Base-by-base conservation (phyloP, 2,113 vertebrate genomes). In the Mola mola region DNA sequence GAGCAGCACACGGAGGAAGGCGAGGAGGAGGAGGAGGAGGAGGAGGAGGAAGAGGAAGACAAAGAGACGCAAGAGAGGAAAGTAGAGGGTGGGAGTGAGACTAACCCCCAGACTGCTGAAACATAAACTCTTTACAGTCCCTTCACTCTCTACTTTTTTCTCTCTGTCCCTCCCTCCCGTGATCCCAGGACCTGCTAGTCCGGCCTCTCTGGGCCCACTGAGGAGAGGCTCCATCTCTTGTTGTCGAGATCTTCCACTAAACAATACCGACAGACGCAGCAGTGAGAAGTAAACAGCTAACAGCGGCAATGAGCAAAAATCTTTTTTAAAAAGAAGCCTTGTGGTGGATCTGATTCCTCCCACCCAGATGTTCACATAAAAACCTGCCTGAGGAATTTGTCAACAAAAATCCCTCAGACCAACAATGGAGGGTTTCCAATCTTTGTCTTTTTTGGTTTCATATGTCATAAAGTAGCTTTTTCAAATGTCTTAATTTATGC, bases 1-100 rank as follows among this genome's bases (percentile, higher is more conserved):
- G 97, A 99, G 81, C 96, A 98, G 90, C 95, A 98, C 79, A 98
- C 97, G 8, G 96, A 96, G 44, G 95, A 93, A 34, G 94, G 89
- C 3, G 94, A 94, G 66, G 94, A 94, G n/a, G 94, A 94, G n/a
- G 91, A 91, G 0, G 92, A 91, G 13, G 88, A 93, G 5, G 91
- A 91, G 0, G 91, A 90, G 29, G 90, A 93, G 24, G 91, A 90
- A n/a, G n/a, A n/a, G 0, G 90, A 92, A 26, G 89, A 93, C 4
- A 80, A 84, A 48, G 83, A 87, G 8, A 86, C 89, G 65, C 50
- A 72, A 41, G 52, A 55, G 40, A 86, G 78, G 71, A 84, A 90
- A 86, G 71, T 86, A 57, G 66, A 48, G 3, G 72, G 53, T 25
- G 78, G 49, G 26, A 73, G 62, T 53, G 87, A 89, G 60, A 88